A percentile compares a stretch with the other conserved stretches of the same genome.
These are phyloP conservation scores for Sarcophaga variegata DNA, from an alignment of 2,888 invertebrate species.

Conservation along the genomic window DNA sequence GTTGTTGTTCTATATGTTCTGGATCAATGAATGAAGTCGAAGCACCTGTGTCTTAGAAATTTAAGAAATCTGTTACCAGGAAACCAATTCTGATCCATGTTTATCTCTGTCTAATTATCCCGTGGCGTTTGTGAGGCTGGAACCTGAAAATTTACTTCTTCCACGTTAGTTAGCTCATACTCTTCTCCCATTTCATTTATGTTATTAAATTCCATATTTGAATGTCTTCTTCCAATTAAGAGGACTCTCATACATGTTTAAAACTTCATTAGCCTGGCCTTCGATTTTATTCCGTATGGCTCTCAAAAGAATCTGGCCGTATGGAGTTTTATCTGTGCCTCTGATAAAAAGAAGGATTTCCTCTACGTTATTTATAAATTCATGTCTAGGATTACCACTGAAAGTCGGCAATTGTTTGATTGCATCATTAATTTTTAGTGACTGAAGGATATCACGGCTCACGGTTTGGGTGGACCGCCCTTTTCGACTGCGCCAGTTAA, in stretches of 20 bases:
- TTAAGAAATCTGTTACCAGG: no score
- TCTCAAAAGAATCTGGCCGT: slow-evolving; percentile 4
- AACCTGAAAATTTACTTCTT: no score
- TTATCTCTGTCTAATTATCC: no score
- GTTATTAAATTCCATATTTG: no score
- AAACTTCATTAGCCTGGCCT: slow-evolving; percentile 23
- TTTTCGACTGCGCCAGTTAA: no score
- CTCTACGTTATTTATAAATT: slow-evolving; percentile 36
- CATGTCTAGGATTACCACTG: slow-evolving; percentile 25
- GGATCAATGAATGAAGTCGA: neutral
- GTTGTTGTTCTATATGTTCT: neutral
- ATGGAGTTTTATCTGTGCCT: slow-evolving; percentile 21
- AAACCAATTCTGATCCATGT: no score
- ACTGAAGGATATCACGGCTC: slow-evolving; percentile 25
- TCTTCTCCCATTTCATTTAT: no score
- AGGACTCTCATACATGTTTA: neutral
- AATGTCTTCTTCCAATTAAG: neutral
- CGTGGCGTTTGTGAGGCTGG: no score
- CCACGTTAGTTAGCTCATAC: no score
- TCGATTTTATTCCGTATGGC: slow-evolving; percentile 25
- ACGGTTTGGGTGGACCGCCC: no score
- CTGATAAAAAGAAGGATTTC: slow-evolving; percentile 14
- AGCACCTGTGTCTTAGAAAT: neutral
- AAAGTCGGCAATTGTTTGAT: slow-evolving; percentile 28
- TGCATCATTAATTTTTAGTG: slow-evolving; percentile 20